Evolutionary conservation across 2,113 vertebrate species (phyloP), one percentile per base, ranked within the genome.

Genomic region (Mystacornis crossleyi): DNA sequence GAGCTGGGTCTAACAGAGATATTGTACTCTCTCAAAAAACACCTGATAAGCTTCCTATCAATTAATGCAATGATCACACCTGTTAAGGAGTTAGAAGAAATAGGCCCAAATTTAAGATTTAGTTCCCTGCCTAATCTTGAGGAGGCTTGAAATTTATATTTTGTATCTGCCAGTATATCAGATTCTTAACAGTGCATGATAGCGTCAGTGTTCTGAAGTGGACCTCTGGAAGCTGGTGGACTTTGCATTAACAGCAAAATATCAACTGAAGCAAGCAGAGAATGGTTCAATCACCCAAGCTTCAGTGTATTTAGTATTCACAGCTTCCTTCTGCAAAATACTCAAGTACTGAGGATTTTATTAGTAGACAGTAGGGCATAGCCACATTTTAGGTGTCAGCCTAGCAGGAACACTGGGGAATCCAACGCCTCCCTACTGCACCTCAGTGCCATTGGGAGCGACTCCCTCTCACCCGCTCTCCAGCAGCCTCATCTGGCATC

Each of bases 391-490:
- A 58, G 43, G 25, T 40, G n/a, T 57, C 43, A 74, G 79, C 47
- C n/a, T 50, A 36, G 83, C 25, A 28, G 42, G 33, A 24, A 33
- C 40, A 20, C 9, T 5, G 51, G 40, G 24, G 72, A 55, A 24
- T 28, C 9, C 66, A 71, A 7, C 20, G 11, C 43, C 53, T 31
- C 36, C 5, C 5, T 9, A 29, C 6, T 1, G 10, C 53, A 18
- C 51, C 33, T 38, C 45, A 55, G 43, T 0, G 0, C 50, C n/a
- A 7, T 16, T 10, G 0, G 0, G 45, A 89, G 38, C 3, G 9
- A 23, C 51, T 34, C 12, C 31, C 18, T 58, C 28, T 40, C 28
- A 9, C 65, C 58, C 60, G 54, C 64, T 33, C 55, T 54, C 11
- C 2, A 61, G 9, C 7, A 75, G 42, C 48, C 26, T 12, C 36